A percentile compares a stretch with the other conserved stretches of the same genome.
phyloP scores from a whole-genome alignment of 2,113 vertebrate genomes.

The Copsychus sechellarum region DNA sequence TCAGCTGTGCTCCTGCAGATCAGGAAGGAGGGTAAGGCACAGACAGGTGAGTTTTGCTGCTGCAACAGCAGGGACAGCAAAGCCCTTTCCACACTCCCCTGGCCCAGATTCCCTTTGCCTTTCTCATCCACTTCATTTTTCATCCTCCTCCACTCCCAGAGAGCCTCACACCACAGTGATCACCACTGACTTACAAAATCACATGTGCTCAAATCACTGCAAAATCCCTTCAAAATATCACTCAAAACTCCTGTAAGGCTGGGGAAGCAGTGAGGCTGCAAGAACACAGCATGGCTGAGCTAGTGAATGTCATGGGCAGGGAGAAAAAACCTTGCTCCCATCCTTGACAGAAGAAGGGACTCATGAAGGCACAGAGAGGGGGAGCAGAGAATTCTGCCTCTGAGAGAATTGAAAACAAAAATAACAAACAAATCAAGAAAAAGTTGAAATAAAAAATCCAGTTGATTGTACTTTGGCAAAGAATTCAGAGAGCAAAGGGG shows the following conservation, averaged over 20 bases:
- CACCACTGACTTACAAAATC: background rate
- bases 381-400: background rate
- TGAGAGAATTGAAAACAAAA: background rate
- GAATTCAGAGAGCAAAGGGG: conserved; percentile 40
- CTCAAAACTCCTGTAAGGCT: background rate
- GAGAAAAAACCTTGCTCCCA: background rate
- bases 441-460: background rate
- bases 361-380: accelerated
- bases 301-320: background rate
- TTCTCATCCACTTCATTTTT: background rate
- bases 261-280: background rate
- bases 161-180: background rate
- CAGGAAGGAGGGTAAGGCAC: background rate
- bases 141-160: background rate
- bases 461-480: conserved; percentile 6
- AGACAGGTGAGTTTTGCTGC: background rate
- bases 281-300: background rate
- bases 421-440: background rate
- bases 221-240: background rate
- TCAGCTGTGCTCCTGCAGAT: background rate
- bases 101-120: background rate
- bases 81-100: background rate
- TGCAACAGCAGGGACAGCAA: background rate
- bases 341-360: accelerated
- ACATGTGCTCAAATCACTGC: background rate